Evolutionary conservation across 2,888 invertebrate species (phyloP).

Genomic region (Augiades crinisus): DNA sequence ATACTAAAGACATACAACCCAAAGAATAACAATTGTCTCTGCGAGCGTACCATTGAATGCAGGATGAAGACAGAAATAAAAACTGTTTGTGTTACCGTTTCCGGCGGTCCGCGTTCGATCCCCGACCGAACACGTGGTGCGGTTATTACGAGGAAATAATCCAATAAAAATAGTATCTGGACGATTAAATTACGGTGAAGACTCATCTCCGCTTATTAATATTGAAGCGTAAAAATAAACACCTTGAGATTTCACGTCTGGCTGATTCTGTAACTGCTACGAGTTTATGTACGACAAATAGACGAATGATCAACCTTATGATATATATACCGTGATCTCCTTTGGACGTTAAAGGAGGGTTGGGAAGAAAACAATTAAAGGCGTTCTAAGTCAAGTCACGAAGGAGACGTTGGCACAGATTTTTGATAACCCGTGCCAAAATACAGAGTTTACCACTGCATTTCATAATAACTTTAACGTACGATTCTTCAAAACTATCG

Average conservation of each 20-base stretch:
- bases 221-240: constrained; percentile 11
- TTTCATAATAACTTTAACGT: too few species aligned
- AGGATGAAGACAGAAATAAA: constrained; percentile 78
- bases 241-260: not conserved
- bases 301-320: too few species aligned
- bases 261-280: too few species aligned
- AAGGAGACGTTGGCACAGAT: too few species aligned
- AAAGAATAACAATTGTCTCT: constrained; percentile 8
- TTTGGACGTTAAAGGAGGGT: too few species aligned
- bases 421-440: too few species aligned
- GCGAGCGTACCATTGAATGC: constrained; percentile 31
- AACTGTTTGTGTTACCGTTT: constrained; percentile 78
- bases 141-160: constrained; percentile 72
- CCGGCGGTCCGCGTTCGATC: constrained; percentile 68
- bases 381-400: too few species aligned
- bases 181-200: constrained; percentile 57
- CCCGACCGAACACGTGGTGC: constrained; percentile 61
- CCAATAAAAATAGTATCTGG: constrained; percentile 70
- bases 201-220: constrained; percentile 27
- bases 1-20: not conserved
- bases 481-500: too few species aligned
- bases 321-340: too few species aligned
- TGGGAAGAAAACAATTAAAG: too few species aligned
- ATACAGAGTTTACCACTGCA: too few species aligned
- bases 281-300: too few species aligned